A percentile compares a stretch with the other conserved stretches of the same genome.
These are phyloP conservation scores for Anarrhichthys ocellatus DNA, from an alignment of 2,113 vertebrate species.

Conservation along the genomic window DNA sequence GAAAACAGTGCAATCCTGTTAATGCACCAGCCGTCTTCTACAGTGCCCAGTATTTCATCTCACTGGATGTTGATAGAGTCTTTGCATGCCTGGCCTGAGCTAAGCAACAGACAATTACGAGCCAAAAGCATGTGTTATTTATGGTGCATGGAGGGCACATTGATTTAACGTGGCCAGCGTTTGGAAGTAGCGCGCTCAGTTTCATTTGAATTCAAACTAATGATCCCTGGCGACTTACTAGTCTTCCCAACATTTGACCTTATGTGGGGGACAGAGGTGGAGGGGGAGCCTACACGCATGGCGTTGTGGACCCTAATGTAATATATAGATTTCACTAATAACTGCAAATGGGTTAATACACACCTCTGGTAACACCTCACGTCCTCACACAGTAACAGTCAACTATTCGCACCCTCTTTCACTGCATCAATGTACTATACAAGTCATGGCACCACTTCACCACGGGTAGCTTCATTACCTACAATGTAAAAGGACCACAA, in stretches of 20 bases:
- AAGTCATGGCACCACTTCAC: not conserved
- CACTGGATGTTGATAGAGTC: constrained; percentile 44
- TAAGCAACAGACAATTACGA: constrained; percentile 41
- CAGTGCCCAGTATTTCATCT: constrained; percentile 31
- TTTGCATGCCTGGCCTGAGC: constrained; percentile 49
- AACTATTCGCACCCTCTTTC: not conserved
- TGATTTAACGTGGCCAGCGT: constrained; percentile 42
- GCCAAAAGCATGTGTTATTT: constrained; percentile 65
- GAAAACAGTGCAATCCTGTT: constrained; percentile 66
- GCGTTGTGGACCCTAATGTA: constrained; percentile 19
- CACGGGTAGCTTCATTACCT: constrained; percentile 7
- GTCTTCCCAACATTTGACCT: constrained; percentile 36
- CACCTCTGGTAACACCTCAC: no score
- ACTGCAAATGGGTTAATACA: not conserved
- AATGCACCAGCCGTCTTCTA: constrained; percentile 37
- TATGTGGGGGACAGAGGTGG: constrained; percentile 40
- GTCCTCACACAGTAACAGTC: not conserved
- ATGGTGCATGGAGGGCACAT: constrained; percentile 32
- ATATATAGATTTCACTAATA: constrained; percentile 58
- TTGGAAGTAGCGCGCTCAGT: constrained; percentile 12
- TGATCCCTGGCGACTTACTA: constrained; percentile 44
- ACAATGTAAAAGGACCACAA: not conserved
- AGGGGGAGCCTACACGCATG: constrained; percentile 3
- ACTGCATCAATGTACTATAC: not conserved
- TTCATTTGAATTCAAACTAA: constrained; percentile 57